Percentiles rank a stretch among this genome's conserved stretches.
Evolutionary conservation across 2,888 invertebrate species (phyloP).

Genomic region (Mactromeris polynyma): DNA sequence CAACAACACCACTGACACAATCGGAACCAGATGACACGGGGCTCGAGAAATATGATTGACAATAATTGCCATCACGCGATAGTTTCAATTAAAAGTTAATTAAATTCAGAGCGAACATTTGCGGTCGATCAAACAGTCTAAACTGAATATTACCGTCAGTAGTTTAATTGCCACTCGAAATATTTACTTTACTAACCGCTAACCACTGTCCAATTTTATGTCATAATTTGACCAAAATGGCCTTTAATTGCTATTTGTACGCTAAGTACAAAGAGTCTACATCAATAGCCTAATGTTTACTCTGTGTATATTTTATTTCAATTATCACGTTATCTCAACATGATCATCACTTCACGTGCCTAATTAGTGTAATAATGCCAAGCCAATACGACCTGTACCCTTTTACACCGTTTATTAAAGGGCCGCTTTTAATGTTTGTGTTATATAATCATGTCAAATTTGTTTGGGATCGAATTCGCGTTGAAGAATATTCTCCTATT

Average conservation of each 20-base stretch:
- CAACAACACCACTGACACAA: not conserved
- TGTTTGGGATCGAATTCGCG: constrained; percentile 44
- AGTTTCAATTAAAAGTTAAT: constrained; percentile 4
- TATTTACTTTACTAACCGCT: not conserved
- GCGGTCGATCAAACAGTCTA: not conserved
- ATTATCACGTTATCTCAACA: constrained; percentile 39
- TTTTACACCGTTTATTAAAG: constrained; percentile 22
- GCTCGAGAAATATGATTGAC: not conserved
- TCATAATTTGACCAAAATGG: constrained; percentile 7
- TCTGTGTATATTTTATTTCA: constrained; percentile 25
- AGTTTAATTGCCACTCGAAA: not conserved
- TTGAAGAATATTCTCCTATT: constrained; percentile 33
- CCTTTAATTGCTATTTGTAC: not conserved
- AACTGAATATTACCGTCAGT: not conserved
- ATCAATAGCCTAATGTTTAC: constrained; percentile 28
- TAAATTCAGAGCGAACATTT: not conserved
- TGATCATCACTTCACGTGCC: constrained; percentile 6
- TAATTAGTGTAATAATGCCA: constrained; percentile 13
- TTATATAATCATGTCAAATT: constrained; percentile 48
- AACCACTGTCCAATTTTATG: not conserved
- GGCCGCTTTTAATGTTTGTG: constrained; percentile 23
- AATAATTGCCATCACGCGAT: not conserved
- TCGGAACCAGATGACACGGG: not conserved
- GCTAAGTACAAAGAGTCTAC: not conserved
- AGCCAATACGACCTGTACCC: not conserved